Base-by-base conservation (phyloP, 1,140 invertebrate species). In the Geopemphigus sp. region DNA sequence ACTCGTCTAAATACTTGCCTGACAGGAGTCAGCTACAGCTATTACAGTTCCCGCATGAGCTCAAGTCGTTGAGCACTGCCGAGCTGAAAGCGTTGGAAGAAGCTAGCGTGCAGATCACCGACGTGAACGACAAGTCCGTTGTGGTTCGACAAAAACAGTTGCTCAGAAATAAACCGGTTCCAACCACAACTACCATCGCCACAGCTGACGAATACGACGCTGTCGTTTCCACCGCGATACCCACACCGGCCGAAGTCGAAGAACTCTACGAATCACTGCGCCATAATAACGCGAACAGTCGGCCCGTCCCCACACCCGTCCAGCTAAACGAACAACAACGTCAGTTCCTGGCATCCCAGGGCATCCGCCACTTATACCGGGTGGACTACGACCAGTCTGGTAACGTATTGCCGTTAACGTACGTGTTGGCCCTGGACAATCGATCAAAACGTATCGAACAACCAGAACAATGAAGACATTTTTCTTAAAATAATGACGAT, bases 21-120 rank as follows among this genome's bases (percentile, higher is more conserved):
- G 72, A 64, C 45, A 74, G 26, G 2, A 73, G 19, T 54, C 57
- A 64, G 14, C 32, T 53, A 15, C 53, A 57, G 63, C 22, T 78
- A 45, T 56, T 80, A 26, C 76, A 81, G 39, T 81, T 80, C 17
- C 59, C 74, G 12, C 50, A 81, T 5, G 78, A 80, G 17, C 81
- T 81, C 2, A 66, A 80, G 39, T 22, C 85, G 1, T 66, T 87
- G 1, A 85, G 85, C 0, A 84, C 84, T 19, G 84, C 85, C 5
- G 86, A 87, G 59, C 81, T 87, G 4, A 83, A 85, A 0, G 84
- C 83, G 8, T 70, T 87, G 0, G 84, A 86, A 26, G 84, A 86
- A 50, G 85, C 86, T 10, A 86, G 86, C 5, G 86, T 86, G 68
- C 85, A 84, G 0, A 85, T 86, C 0, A 84, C 85, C 54, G 82